phyloP scores from a whole-genome alignment of 2,888 invertebrate genomes.

The Glyphotaelius pellucidus region DNA sequence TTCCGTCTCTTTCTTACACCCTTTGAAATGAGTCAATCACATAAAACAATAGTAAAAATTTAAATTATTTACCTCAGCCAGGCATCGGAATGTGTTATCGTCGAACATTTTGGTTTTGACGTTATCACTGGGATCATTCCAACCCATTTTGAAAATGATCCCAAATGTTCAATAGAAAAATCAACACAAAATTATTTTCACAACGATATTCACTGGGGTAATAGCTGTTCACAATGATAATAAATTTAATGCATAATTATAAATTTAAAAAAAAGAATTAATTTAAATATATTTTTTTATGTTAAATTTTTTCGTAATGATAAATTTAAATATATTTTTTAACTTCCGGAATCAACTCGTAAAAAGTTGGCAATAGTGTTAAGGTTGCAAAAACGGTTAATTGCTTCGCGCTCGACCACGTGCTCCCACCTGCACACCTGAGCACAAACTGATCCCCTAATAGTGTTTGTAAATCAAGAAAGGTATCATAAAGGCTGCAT shows the following conservation, averaged over 20 bases:
- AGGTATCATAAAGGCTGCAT: conserved; percentile 52
- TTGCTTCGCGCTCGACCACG: conserved; percentile 1
- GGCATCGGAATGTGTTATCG: conserved; percentile 39
- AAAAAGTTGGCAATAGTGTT: background rate
- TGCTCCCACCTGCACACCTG: conserved; percentile 46
- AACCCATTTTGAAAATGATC: conserved; percentile 5
- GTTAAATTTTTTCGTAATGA: too few relatives aligned
- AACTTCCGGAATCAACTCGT: background rate
- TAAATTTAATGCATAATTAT: too few relatives aligned
- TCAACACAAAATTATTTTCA: background rate
- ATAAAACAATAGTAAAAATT: background rate
- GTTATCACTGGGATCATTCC: conserved; percentile 26
- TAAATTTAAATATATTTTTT: too few relatives aligned
- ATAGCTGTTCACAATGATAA: background rate
- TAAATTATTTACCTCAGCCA: conserved; percentile 28
- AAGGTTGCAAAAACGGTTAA: background rate
- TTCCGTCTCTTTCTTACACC: background rate
- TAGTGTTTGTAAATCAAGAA: conserved; percentile 52
- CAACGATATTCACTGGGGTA: background rate
- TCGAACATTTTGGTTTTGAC: conserved; percentile 24
- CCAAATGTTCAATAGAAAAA: background rate
- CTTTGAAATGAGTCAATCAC: background rate
- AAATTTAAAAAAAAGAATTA: background rate
- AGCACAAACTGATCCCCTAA: conserved; percentile 50
- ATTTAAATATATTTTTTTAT: too few relatives aligned